These are phyloP conservation scores for Mactromeris polynyma DNA, from an alignment of 2,888 invertebrate genomes.

Conservation along the genomic window DNA sequence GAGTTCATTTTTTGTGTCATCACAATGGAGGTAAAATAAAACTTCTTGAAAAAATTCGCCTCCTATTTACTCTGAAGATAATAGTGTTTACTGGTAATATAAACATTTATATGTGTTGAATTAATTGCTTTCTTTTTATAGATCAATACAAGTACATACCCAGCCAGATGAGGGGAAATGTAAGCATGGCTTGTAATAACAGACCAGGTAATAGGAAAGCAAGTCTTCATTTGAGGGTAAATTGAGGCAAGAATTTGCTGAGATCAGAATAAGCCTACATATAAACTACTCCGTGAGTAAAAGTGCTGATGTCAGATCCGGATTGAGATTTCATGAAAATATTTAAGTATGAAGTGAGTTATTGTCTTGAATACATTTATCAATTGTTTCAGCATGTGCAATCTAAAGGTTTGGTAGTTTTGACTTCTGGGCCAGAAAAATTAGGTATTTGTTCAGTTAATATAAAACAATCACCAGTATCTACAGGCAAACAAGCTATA, in stretches of 20 bases:
- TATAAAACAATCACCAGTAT: too few relatives aligned
- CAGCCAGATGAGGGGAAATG: background rate
- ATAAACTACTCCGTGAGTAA: too few relatives aligned
- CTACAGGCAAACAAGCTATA: too few relatives aligned
- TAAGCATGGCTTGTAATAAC: conserved; percentile 5
- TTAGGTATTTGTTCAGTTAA: too few relatives aligned
- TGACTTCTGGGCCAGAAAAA: too few relatives aligned
- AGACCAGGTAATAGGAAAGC: background rate
- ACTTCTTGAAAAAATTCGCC: background rate
- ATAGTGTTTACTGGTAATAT: conserved; percentile 22
- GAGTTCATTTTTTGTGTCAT: background rate
- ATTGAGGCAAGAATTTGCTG: background rate
- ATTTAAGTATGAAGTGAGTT: too few relatives aligned
- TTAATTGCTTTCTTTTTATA: conserved; percentile 39
- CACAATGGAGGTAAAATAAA: background rate
- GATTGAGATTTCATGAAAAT: too few relatives aligned
- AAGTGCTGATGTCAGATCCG: too few relatives aligned
- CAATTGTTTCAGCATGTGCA: too few relatives aligned
- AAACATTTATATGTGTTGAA: conserved; percentile 31
- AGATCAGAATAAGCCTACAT: too few relatives aligned
- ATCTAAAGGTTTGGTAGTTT: too few relatives aligned
- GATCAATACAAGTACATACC: conserved; percentile 1
- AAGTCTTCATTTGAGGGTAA: background rate
- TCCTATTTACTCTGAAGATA: conserved; percentile 24
- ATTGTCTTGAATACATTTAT: too few relatives aligned